Conservation (phyloP, 2,888 invertebrate species). For the Tipula vernalis region DNA sequence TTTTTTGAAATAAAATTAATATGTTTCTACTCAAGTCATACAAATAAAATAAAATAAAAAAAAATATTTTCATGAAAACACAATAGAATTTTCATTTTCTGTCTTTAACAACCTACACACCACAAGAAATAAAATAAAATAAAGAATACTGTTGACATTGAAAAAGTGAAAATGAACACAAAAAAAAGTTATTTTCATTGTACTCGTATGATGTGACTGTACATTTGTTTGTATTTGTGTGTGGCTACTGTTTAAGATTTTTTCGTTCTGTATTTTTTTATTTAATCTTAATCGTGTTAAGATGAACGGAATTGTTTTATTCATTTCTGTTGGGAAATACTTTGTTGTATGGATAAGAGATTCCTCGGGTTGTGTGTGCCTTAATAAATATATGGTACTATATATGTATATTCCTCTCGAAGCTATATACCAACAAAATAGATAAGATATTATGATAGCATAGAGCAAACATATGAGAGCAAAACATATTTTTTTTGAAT, state of each 20-base stretch:
- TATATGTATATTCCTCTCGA: background rate
- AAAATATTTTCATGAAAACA: background rate
- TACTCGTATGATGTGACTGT: background rate
- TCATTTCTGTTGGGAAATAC: background rate
- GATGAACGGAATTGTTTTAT: constrained; percentile 4
- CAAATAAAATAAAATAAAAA: background rate
- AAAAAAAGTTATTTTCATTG: background rate
- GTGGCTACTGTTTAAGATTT: background rate
- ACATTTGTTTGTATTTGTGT: background rate
- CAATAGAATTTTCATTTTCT: background rate
- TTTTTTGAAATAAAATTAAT: background rate
- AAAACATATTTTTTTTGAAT: background rate
- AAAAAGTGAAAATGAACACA: background rate
- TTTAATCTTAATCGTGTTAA: constrained; percentile 4
- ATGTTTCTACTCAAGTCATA: background rate
- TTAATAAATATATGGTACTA: background rate
- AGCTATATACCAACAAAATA: background rate
- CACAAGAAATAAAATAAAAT: background rate
- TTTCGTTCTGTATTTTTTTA: background rate
- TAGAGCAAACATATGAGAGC: background rate
- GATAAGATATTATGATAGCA: background rate
- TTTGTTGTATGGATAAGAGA: background rate
- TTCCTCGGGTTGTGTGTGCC: background rate
- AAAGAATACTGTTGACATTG: background rate
- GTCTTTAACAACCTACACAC: background rate